phyloP scores from a whole-genome alignment of 2,113 vertebrate genomes.

The Platanista minor region DNA sequence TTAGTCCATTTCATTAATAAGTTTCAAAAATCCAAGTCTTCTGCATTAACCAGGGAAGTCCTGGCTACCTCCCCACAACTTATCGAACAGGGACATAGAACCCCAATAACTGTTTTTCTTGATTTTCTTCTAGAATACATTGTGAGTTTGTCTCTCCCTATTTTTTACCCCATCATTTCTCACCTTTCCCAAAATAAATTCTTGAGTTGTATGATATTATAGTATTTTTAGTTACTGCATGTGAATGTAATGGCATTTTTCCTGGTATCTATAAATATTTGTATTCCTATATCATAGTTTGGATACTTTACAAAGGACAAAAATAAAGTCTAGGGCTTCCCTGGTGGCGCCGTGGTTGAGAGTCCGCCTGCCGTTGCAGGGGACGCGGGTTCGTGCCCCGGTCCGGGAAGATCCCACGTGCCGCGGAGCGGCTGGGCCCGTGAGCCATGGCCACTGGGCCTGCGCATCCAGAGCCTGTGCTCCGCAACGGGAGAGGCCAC shows the following conservation, averaged over 20 bases:
- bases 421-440: too few species aligned
- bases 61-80: not conserved
- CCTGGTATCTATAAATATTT: not conserved
- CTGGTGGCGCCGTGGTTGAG: too few species aligned
- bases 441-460: too few species aligned
- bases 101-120: not conserved
- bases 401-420: too few species aligned
- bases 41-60: not conserved
- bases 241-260: not conserved
- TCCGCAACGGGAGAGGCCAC: too few species aligned
- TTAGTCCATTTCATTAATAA: not conserved
- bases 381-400: too few species aligned
- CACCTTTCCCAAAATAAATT: not conserved
- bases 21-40: not conserved
- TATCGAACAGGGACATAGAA: not conserved
- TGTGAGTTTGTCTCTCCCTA: not conserved
- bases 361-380: too few species aligned
- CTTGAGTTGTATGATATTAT: not conserved
- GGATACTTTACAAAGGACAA: not conserved
- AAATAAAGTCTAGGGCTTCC: not conserved
- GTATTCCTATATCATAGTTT: not conserved
- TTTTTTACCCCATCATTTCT: not conserved
- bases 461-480: too few species aligned
- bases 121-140: not conserved
- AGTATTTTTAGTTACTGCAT: not conserved